phyloP scores from a whole-genome alignment of 1,140 invertebrate species.

The Rhagoletis zephyria region DNA sequence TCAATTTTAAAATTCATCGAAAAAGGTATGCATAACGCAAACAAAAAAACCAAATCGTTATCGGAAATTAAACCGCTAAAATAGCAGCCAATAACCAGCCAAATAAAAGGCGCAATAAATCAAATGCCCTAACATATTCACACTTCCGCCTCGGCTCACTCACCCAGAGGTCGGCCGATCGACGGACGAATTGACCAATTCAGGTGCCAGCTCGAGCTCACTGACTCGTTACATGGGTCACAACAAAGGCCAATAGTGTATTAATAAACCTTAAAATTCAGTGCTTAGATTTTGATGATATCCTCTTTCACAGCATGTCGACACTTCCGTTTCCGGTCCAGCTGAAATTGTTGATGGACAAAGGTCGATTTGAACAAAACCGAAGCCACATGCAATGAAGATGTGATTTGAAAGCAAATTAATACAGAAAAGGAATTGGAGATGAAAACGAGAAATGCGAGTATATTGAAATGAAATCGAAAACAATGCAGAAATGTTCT shows the following conservation, averaged over 20 bases:
- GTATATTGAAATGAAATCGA: neutral
- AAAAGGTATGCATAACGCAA: neutral
- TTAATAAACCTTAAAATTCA: slow-evolving; percentile 51
- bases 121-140: neutral
- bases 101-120: slow-evolving; percentile 1
- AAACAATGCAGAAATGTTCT: neutral
- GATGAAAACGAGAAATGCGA: neutral
- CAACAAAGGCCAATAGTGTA: slow-evolving; percentile 24
- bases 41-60: neutral
- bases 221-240: slow-evolving; percentile 21
- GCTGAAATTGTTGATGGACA: slow-evolving; percentile 6
- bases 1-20: too few relatives aligned
- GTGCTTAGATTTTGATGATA: slow-evolving; percentile 40
- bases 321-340: slow-evolving; percentile 38
- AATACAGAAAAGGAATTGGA: too few relatives aligned
- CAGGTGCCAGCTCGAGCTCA: neutral
- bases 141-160: neutral
- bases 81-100: neutral
- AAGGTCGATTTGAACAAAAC: neutral
- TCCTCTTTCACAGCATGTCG: slow-evolving; percentile 41
- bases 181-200: neutral
- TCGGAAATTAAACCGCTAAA: slow-evolving; percentile 35
- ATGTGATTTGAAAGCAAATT: too few relatives aligned
- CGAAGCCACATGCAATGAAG: too few relatives aligned
- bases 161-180: neutral